A percentile compares a stretch with the other conserved stretches of the same genome.
Evolutionary conservation across 2,113 vertebrate genomes (phyloP).

Genomic region (Mesoclemmys tuberculata): DNA sequence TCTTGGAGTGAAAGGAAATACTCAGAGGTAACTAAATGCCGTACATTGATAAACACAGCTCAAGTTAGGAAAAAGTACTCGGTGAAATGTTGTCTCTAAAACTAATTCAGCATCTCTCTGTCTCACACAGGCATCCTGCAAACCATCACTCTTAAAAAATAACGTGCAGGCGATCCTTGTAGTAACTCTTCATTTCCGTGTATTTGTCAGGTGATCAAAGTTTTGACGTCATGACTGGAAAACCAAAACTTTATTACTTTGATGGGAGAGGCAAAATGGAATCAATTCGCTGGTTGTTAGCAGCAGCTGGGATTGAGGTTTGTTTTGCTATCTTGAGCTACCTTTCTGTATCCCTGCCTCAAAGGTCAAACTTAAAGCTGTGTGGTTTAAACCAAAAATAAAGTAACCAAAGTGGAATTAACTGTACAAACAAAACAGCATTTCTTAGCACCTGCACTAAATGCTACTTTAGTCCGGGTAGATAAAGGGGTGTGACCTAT

Average conservation of each 20-base stretch:
- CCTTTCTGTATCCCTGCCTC: neutral
- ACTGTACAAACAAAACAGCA: neutral
- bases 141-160: neutral
- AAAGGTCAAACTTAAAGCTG: neutral
- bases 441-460: neutral
- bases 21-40: neutral
- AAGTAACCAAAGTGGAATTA: neutral
- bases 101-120: neutral
- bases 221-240: conserved; percentile 79
- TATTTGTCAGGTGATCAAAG: conserved; percentile 30
- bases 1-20: neutral
- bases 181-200: neutral
- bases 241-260: conserved; percentile 85
- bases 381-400: neutral
- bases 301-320: conserved; percentile 86
- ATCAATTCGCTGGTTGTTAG: conserved; percentile 86
- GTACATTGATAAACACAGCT: neutral
- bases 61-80: neutral
- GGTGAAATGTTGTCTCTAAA: neutral
- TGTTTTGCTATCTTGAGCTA: neutral
- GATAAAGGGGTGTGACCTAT: neutral
- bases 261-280: conserved; percentile 94
- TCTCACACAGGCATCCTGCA: neutral
- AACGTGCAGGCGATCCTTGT: neutral
- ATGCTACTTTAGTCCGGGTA: neutral